Evolutionary conservation across 2,888 invertebrate species (phyloP).

Genomic region (Fragum sueziense): DNA sequence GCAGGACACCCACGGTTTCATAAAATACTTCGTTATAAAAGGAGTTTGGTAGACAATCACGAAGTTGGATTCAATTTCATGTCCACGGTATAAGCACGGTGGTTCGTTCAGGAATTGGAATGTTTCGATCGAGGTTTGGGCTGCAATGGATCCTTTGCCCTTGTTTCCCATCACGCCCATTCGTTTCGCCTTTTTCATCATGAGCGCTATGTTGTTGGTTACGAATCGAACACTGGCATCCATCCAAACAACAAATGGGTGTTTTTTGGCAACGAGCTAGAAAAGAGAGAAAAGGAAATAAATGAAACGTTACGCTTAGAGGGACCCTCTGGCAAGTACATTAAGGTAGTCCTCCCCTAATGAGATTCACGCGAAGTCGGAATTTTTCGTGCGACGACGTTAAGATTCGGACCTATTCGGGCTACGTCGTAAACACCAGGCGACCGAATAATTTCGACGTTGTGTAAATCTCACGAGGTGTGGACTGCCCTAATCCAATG

Average conservation of each 20-base stretch:
- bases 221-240: constrained; percentile 24
- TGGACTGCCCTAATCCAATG: no score
- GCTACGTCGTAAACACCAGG: no score
- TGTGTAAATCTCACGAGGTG: no score
- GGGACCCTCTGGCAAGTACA: no score
- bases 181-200: background rate
- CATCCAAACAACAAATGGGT: constrained; percentile 58
- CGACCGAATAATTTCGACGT: no score
- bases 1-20: constrained; percentile 5
- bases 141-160: background rate
- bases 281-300: no score
- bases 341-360: no score
- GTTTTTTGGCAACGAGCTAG: constrained; percentile 45
- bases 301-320: no score
- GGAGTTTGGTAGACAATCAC: background rate
- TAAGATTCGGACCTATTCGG: no score
- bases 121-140: background rate
- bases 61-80: background rate
- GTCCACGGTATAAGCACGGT: background rate
- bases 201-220: background rate
- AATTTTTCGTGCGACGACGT: no score
- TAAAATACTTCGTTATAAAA: background rate
- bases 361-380: no score
- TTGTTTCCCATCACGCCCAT: background rate
- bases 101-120: background rate